A percentile compares a stretch with the other conserved stretches of the same genome.
Evolutionary conservation across 1,140 invertebrate genomes (phyloP).

Genomic region (Phortica variegata): DNA sequence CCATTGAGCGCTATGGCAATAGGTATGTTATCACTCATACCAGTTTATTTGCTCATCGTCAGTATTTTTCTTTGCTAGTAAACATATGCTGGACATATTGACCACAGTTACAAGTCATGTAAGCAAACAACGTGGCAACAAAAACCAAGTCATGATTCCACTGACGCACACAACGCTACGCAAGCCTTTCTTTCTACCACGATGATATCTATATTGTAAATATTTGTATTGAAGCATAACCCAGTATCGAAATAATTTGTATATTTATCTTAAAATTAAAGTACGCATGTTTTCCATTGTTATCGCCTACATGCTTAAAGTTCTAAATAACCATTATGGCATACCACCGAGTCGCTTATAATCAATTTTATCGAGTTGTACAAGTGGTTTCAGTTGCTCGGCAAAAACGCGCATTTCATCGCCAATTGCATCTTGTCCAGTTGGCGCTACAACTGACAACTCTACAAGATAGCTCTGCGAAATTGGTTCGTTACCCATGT

Average conservation of each 20-base stretch:
- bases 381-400: slow-evolving; percentile 89
- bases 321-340: slow-evolving; percentile 51
- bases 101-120: slow-evolving; percentile 30
- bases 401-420: slow-evolving; percentile 96
- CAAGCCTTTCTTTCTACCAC: too few species aligned
- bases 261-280: too few species aligned
- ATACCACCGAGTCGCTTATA: slow-evolving; percentile 74
- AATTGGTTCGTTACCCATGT: slow-evolving; percentile 75
- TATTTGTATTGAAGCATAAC: too few species aligned
- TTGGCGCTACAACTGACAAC: slow-evolving; percentile 86
- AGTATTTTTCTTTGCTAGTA: slow-evolving; percentile 11
- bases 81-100: slow-evolving; percentile 43
- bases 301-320: not conserved
- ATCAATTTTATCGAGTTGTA: slow-evolving; percentile 89
- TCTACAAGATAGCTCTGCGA: slow-evolving; percentile 93
- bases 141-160: slow-evolving; percentile 38
- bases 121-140: slow-evolving; percentile 27
- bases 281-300: too few species aligned
- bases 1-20: slow-evolving; percentile 18
- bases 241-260: too few species aligned
- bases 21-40: slow-evolving; percentile 19
- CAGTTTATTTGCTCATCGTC: not conserved
- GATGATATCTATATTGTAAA: too few species aligned
- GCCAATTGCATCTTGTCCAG: slow-evolving; percentile 90
- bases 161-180: slow-evolving; percentile 15